A percentile compares a stretch with the other conserved stretches of the same genome.
These are phyloP conservation scores for Recurvirostra avosetta DNA, from an alignment of 2,113 vertebrate genomes.

Conservation along the genomic window DNA sequence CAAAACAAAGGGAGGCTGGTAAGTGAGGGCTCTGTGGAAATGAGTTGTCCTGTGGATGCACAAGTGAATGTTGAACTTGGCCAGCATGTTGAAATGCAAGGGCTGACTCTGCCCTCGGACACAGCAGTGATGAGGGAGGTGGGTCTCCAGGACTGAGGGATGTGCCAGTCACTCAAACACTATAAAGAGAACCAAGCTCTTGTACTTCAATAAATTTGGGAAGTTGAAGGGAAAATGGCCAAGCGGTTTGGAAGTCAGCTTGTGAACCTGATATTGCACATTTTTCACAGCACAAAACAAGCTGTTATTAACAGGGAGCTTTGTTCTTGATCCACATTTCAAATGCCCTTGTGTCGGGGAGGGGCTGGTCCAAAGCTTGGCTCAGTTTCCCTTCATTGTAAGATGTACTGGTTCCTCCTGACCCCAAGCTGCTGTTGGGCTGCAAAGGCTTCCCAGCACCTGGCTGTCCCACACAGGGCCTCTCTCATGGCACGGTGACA, in stretches of 20 bases:
- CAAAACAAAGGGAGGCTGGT: neutral
- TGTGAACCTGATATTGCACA: neutral
- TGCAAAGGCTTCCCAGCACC: neutral
- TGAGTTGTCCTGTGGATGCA: neutral
- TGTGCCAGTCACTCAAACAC: neutral
- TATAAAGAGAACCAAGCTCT: neutral
- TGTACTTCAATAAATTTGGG: neutral
- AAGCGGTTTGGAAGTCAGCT: conserved; percentile 17
- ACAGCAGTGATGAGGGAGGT: neutral
- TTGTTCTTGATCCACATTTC: conserved; percentile 43
- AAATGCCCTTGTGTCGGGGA: neutral
- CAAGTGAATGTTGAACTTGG: neutral
- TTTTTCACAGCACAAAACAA: neutral
- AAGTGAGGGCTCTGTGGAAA: neutral
- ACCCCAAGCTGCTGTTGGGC: neutral
- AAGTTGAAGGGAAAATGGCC: conserved; percentile 35
- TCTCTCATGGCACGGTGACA: neutral
- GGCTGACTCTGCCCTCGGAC: neutral
- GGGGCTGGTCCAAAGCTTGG: conserved; percentile 16
- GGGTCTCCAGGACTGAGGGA: neutral
- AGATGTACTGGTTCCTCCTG: neutral
- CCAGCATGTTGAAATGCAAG: rapidly evolving
- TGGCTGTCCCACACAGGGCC: neutral
- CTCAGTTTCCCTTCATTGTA: conserved; percentile 2
- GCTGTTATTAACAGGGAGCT: neutral